Percentiles rank a stretch among this genome's conserved stretches.
Conservation (phyloP, 2,888 invertebrate genomes). For the Drosophila pseudotalamancana region DNA sequence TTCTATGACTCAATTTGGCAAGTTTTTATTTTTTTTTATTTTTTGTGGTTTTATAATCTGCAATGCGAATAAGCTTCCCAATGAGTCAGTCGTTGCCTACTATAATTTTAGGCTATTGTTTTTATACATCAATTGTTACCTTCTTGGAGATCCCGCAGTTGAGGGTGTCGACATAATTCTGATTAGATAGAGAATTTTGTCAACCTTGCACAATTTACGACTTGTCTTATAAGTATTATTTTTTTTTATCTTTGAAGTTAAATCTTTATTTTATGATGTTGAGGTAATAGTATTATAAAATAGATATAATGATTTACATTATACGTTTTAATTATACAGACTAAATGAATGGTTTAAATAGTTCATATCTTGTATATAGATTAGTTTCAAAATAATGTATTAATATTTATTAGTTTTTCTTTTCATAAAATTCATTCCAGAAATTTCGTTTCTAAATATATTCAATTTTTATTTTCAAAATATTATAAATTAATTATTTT, state of each 20-base stretch:
- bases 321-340: too few relatives aligned
- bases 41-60: background rate
- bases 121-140: constrained; percentile 1
- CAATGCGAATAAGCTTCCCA: background rate
- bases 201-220: constrained; percentile 70
- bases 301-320: too few relatives aligned
- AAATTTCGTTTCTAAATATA: too few relatives aligned
- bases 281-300: too few relatives aligned
- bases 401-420: too few relatives aligned
- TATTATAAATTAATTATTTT: too few relatives aligned
- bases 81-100: constrained; percentile 40
- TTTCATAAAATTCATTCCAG: too few relatives aligned
- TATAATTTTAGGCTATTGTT: constrained; percentile 30
- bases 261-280: constrained; percentile 21
- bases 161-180: constrained; percentile 26
- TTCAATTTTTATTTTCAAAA: too few relatives aligned
- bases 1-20: constrained; percentile 42
- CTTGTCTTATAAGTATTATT: constrained; percentile 5
- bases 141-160: constrained; percentile 10
- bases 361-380: too few relatives aligned
- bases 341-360: too few relatives aligned
- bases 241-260: constrained; percentile 18
- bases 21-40: background rate
- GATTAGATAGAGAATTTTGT: constrained; percentile 62
- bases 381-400: too few relatives aligned